These are phyloP conservation scores for Lepus oiostolus DNA, from an alignment of 2,797 vertebrate genomes.

Conservation along the genomic window DNA sequence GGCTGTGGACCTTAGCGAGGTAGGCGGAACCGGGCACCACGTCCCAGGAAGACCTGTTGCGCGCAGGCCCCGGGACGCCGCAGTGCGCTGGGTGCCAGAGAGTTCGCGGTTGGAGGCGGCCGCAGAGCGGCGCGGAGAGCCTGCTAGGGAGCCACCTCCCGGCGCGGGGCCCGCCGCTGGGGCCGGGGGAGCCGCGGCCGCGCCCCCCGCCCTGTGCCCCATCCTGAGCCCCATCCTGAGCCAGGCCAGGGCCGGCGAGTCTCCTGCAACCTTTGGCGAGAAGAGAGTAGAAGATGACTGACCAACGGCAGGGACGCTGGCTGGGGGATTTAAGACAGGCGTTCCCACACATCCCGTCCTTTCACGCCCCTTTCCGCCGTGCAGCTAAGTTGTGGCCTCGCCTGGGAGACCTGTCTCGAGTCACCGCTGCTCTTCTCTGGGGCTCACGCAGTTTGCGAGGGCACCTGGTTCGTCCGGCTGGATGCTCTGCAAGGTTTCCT, in stretches of 20 bases:
- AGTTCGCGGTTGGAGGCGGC: too few relatives aligned
- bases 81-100: fast-evolving
- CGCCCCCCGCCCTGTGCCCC: background rate
- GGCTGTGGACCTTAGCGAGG: fast-evolving
- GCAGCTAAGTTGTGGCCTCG: background rate
- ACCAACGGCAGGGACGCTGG: background rate
- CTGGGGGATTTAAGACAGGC: background rate
- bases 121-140: background rate
- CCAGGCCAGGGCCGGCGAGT: background rate
- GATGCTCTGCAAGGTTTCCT: background rate
- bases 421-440: background rate
- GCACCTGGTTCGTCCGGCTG: background rate
- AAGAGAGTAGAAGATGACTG: background rate
- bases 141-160: fast-evolving
- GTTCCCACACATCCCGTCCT: background rate
- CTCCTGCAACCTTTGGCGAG: background rate
- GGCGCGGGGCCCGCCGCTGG: fast-evolving
- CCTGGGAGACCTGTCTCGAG: background rate
- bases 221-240: background rate
- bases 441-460: background rate
- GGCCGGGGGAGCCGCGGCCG: fast-evolving
- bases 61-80: fast-evolving
- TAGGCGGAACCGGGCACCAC: fast-evolving
- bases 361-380: background rate
- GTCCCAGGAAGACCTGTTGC: conserved; percentile 62